A percentile compares a stretch with the other conserved stretches of the same genome.
Evolutionary conservation across 2,888 invertebrate species (phyloP).

Genomic region (Crematogaster levior): DNA sequence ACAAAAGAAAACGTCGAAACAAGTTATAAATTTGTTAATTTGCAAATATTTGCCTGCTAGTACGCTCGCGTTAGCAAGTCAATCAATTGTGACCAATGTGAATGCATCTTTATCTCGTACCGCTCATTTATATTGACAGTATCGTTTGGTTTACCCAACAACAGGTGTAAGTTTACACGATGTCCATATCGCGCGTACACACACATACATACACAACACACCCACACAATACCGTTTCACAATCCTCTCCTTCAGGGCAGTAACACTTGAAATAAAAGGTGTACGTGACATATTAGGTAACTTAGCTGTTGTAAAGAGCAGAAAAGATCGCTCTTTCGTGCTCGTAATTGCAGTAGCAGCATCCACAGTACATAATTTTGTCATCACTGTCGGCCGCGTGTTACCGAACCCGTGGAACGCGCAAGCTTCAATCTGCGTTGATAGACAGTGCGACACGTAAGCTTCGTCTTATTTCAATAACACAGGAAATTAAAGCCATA

Average conservation of each 20-base stretch:
- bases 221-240: slow-evolving; percentile 15
- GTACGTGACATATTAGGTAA: slow-evolving; percentile 28
- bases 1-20: not conserved
- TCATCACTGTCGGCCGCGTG: slow-evolving; percentile 15
- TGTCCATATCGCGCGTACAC: slow-evolving; percentile 39
- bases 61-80: not conserved
- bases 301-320: not conserved
- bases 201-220: too few relatives aligned
- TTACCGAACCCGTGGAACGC: not conserved
- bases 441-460: not conserved
- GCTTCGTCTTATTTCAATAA: not conserved
- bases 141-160: slow-evolving; percentile 35
- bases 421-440: slow-evolving; percentile 8
- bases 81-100: not conserved
- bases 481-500: slow-evolving; percentile 23
- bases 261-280: slow-evolving; percentile 32
- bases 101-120: not conserved
- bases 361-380: slow-evolving; percentile 38
- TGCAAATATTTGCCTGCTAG: slow-evolving; percentile 28
- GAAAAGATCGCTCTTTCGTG: slow-evolving; percentile 31
- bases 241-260: slow-evolving; percentile 6
- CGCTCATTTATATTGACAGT: slow-evolving; percentile 1
- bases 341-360: slow-evolving; percentile 30
- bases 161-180: slow-evolving; percentile 41
- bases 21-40: slow-evolving; percentile 23